phyloP scores from a whole-genome alignment of 2,888 invertebrate species.

The Hirudinaria manillensis region DNA sequence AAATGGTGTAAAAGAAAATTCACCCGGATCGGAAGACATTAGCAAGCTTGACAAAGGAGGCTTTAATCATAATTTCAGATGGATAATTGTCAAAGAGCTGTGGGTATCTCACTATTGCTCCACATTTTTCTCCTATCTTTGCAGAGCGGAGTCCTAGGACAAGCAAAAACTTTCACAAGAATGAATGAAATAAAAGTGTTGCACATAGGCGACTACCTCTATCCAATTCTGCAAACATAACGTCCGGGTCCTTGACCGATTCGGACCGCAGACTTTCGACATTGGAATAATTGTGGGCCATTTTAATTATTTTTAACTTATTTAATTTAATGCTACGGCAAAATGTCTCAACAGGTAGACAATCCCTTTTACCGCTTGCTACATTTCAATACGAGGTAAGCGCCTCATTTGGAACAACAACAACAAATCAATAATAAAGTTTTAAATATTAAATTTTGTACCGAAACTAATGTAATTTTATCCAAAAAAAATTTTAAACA shows the following conservation, averaged over 20 bases:
- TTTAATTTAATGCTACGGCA: no score
- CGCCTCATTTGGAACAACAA: no score
- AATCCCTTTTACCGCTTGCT: no score
- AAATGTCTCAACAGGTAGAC: no score
- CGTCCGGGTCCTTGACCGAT: conserved; percentile 85
- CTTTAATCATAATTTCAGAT: conserved; percentile 92
- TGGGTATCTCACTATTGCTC: conserved; percentile 90
- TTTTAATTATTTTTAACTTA: no score
- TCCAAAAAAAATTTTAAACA: no score
- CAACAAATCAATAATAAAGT: no score
- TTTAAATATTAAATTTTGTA: no score
- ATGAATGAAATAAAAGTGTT: no score
- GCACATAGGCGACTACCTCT: conserved; percentile 64
- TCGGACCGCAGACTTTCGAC: background rate
- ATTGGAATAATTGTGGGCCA: background rate
- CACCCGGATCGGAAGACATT: conserved; percentile 84
- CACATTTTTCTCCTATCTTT: conserved; percentile 91
- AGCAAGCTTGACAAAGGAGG: conserved; percentile 84
- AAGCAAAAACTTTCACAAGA: background rate
- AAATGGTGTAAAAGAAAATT: no score
- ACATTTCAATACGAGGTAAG: no score
- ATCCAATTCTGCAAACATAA: conserved; percentile 83
- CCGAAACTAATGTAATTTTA: no score
- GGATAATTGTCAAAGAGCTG: conserved; percentile 92
- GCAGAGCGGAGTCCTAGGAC: conserved; percentile 74